phyloP scores from a whole-genome alignment of 2,113 vertebrate genomes.

The Aegotheles bennettii region DNA sequence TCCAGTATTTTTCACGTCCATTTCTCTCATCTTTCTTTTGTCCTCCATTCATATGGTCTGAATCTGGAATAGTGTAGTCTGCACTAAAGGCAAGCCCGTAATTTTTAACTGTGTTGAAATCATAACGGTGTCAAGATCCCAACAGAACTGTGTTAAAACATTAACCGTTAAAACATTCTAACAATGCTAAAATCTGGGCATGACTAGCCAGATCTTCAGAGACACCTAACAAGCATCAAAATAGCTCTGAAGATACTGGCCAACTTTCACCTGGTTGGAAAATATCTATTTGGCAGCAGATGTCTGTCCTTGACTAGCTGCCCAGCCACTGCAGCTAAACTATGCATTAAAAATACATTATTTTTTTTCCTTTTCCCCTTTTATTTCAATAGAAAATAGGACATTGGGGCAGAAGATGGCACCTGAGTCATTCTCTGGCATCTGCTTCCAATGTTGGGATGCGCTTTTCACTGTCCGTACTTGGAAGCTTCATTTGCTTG shows the following conservation, averaged over 20 bases:
- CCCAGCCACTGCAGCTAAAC: background rate
- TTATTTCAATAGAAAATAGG: background rate
- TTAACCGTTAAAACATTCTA: background rate
- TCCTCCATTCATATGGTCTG: background rate
- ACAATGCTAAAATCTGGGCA: background rate
- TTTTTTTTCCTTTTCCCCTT: background rate
- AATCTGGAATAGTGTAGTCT: background rate
- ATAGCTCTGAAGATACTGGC: background rate
- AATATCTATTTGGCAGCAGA: constrained; percentile 15
- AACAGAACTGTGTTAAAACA: background rate
- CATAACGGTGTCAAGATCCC: background rate
- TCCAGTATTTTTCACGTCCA: background rate
- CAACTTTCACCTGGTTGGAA: background rate
- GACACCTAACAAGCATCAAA: background rate
- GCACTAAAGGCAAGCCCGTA: background rate
- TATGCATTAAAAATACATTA: background rate
- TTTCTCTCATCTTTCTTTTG: constrained; percentile 15
- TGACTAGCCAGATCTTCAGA: background rate
- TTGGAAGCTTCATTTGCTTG: background rate
- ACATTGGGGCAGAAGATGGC: background rate
- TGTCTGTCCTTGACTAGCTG: background rate
- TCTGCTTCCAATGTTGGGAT: background rate
- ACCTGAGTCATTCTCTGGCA: constrained; percentile 11
- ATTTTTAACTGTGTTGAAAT: background rate
- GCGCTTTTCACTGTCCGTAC: background rate